phyloP scores from a whole-genome alignment of 2,113 vertebrate genomes.

The Trinectes maculatus region DNA sequence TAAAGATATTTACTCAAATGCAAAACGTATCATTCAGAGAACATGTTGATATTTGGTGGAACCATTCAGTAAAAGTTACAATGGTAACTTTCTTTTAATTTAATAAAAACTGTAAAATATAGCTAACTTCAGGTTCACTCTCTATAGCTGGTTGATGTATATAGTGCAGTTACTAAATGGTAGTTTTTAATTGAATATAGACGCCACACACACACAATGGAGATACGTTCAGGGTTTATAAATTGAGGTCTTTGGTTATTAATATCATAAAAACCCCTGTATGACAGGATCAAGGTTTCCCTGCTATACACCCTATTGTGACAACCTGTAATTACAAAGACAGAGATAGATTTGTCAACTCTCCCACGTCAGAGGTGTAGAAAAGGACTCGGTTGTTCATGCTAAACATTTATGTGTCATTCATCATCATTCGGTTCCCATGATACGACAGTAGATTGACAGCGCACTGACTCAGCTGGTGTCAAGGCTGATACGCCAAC shows the following conservation, averaged over 20 bases:
- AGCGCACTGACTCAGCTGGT: constrained; percentile 55
- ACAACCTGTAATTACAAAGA: constrained; percentile 37
- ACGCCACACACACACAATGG: not conserved
- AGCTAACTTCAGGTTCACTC: too few species aligned
- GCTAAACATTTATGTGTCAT: constrained; percentile 57
- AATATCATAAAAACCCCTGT: constrained; percentile 1
- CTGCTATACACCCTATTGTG: constrained; percentile 17
- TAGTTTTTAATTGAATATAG: not conserved
- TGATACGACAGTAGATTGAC: constrained; percentile 59
- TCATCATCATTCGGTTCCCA: constrained; percentile 46
- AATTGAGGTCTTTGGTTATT: not conserved
- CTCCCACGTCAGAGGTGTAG: constrained; percentile 24
- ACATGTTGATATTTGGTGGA: too few species aligned
- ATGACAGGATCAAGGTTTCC: constrained; percentile 24
- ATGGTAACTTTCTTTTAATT: too few species aligned
- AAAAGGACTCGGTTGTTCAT: constrained; percentile 23
- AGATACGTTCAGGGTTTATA: not conserved
- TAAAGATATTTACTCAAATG: too few species aligned
- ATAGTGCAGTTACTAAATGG: not conserved
- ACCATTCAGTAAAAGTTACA: too few species aligned
- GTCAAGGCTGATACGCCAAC: constrained; percentile 26
- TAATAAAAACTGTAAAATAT: too few species aligned
- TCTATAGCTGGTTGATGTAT: not conserved
- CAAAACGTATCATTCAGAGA: too few species aligned
- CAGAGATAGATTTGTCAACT: not conserved